A percentile compares a stretch with the other conserved stretches of the same genome.
Evolutionary conservation across 2,113 vertebrate species (phyloP).

Genomic region (Elephas maximus): DNA sequence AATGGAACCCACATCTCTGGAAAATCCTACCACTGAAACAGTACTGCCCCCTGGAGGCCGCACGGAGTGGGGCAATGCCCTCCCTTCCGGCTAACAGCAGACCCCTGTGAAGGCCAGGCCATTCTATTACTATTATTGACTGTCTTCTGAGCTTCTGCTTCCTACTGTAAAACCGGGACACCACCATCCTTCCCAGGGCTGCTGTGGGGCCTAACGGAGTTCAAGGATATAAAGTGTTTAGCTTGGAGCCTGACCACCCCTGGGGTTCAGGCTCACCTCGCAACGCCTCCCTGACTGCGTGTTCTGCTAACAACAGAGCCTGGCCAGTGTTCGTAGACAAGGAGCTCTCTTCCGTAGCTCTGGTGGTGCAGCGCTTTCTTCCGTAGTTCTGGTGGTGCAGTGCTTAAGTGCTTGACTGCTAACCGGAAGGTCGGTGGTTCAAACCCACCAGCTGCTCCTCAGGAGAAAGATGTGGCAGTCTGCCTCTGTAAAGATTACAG

Average conservation of each 20-base stretch:
- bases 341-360: neutral
- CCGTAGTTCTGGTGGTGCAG: too few species aligned
- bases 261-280: neutral
- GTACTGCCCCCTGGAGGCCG: neutral
- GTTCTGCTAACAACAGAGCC: neutral
- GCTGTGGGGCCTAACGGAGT: neutral
- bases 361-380: too few species aligned
- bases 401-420: too few species aligned
- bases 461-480: too few species aligned
- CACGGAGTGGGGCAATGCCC: too few species aligned
- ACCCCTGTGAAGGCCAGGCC: neutral
- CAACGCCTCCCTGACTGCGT: rapidly evolving
- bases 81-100: neutral
- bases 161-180: neutral
- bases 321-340: neutral
- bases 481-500: too few species aligned
- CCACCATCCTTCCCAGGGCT: neutral
- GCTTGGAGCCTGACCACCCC: neutral
- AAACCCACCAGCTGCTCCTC: too few species aligned
- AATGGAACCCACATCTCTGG: neutral
- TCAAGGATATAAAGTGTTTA: neutral
- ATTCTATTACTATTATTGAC: too few species aligned
- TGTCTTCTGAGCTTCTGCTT: neutral
- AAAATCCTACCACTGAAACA: neutral
- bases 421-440: too few species aligned